A percentile compares a stretch with the other conserved stretches of the same genome.
Conservation (phyloP, 2,113 vertebrate species). For the Rhipidura dahli region DNA sequence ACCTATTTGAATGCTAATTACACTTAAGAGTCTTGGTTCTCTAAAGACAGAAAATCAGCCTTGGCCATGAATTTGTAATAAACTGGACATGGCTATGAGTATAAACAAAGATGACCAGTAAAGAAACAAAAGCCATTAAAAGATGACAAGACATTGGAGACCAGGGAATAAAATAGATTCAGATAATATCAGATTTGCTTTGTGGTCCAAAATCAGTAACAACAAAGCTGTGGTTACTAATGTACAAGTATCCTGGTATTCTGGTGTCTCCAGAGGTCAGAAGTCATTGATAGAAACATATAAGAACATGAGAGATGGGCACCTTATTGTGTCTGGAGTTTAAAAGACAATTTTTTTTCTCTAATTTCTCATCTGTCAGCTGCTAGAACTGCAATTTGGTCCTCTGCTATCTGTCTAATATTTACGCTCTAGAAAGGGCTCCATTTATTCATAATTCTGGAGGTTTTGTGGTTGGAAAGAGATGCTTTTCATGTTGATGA, state of each 20-base stretch:
- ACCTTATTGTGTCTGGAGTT: background rate
- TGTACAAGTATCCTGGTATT: background rate
- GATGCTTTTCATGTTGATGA: background rate
- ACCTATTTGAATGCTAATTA: background rate
- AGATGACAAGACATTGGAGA: background rate
- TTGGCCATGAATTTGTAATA: background rate
- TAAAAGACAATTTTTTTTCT: background rate
- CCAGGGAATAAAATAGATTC: background rate
- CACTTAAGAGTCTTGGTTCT: background rate
- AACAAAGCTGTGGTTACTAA: background rate
- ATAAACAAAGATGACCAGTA: background rate
- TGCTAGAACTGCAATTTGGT: background rate
- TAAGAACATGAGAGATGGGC: background rate
- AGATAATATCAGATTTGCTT: background rate
- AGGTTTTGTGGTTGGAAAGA: background rate
- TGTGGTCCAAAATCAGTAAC: background rate
- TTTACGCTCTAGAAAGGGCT: background rate
- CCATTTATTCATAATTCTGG: background rate
- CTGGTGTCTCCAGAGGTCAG: background rate
- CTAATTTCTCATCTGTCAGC: background rate
- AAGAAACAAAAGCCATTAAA: background rate
- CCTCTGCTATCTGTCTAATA: background rate
- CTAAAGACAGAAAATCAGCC: background rate
- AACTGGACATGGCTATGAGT: background rate
- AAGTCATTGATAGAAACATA: background rate